A percentile compares a stretch with the other conserved stretches of the same genome.
These are phyloP conservation scores for Epinephelus moara DNA, from an alignment of 2,113 vertebrate genomes.

Conservation along the genomic window DNA sequence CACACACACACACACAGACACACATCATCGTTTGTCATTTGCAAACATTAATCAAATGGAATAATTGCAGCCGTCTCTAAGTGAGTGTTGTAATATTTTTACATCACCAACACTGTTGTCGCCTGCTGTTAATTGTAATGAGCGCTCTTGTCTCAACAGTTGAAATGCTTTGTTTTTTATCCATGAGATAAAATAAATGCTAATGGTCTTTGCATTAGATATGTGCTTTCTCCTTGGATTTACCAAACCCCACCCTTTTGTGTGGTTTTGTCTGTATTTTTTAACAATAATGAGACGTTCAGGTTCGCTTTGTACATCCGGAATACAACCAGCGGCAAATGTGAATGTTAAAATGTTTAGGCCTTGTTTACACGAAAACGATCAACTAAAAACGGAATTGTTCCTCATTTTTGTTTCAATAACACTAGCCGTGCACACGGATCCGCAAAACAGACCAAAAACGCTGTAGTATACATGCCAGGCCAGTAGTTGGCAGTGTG, in stretches of 20 bases:
- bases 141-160: not conserved
- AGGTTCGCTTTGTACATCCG: not conserved
- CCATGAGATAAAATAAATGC: not conserved
- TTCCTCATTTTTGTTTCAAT: too few relatives aligned
- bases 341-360: not conserved
- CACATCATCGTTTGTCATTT: constrained; percentile 3
- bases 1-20: not conserved
- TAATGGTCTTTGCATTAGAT: not conserved
- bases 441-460: too few relatives aligned
- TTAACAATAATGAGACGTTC: not conserved
- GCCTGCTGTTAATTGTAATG: not conserved
- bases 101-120: not conserved
- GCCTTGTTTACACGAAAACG: too few relatives aligned
- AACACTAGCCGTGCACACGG: too few relatives aligned
- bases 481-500: too few relatives aligned
- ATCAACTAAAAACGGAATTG: too few relatives aligned
- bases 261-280: not conserved
- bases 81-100: constrained; percentile 1
- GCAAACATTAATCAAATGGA: constrained; percentile 14
- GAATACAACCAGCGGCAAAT: not conserved
- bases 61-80: not conserved
- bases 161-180: constrained; percentile 1
- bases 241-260: not conserved
- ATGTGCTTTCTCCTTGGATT: not conserved
- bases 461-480: too few relatives aligned